These are phyloP conservation scores for Cryptoprocta ferox DNA, from an alignment of 2,797 vertebrate species.

Conservation along the genomic window DNA sequence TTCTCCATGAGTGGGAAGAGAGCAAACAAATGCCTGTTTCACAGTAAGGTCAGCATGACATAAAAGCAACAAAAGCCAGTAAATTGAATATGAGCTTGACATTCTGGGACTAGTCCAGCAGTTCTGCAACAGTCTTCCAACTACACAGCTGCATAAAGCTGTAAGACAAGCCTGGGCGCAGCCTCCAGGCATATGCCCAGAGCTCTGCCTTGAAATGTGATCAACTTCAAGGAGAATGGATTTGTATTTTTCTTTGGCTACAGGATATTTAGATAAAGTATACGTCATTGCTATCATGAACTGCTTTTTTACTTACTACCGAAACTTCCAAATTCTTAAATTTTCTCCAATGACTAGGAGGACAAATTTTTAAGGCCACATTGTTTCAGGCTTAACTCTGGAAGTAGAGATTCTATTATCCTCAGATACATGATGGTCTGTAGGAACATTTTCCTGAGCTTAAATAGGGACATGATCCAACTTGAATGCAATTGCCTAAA, in stretches of 20 bases:
- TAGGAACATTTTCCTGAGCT: not conserved
- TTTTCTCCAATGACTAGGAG: not conserved
- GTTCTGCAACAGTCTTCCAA: constrained; percentile 58
- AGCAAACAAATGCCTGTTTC: constrained; percentile 82
- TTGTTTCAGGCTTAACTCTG: not conserved
- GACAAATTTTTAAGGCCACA: not conserved
- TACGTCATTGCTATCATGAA: not conserved
- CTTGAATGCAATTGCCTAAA: not conserved
- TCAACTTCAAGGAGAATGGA: not conserved
- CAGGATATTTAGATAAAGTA: not conserved
- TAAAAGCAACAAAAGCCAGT: constrained; percentile 82
- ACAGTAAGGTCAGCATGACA: constrained; percentile 88
- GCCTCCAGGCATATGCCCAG: constrained; percentile 45
- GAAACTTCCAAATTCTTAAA: not conserved
- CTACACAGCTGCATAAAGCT: constrained; percentile 75
- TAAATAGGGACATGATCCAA: not conserved
- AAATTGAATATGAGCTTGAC: constrained; percentile 83
- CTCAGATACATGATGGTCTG: not conserved
- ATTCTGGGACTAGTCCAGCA: constrained; percentile 77
- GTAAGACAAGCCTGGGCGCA: constrained; percentile 36
- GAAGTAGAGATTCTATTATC: not conserved
- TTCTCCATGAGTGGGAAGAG: constrained; percentile 72
- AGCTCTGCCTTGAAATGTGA: not conserved
- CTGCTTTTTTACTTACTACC: not conserved
- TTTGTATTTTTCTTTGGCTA: not conserved